Base-by-base conservation (phyloP, 2,888 invertebrate species). In the Conistra vaccinii region DNA sequence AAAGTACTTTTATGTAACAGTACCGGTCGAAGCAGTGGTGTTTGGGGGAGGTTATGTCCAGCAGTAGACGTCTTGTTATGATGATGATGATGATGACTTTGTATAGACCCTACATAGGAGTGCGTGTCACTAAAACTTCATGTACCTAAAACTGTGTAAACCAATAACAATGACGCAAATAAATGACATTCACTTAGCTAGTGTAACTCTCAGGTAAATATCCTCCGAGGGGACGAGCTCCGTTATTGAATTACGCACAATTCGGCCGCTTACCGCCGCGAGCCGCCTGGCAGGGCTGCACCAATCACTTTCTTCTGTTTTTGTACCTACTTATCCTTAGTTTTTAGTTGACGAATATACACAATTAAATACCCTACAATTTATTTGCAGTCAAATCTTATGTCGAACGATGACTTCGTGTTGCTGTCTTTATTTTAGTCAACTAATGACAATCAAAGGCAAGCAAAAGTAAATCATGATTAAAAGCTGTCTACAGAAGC, bases 181-280 rank as follows among this genome's bases (percentile, higher is more conserved):
- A 42, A 68, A 29, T 3, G 5, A 32, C n/a, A 62, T 42, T 0
- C 10, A 29, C 42, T 62, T 42, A n/a, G 17, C n/a, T 45, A 35
- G 20, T 12, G 6, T 55, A n/a, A 26, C 60, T 48, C 32, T 58
- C 26, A 29, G 29, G n/a, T 72, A 63, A 72, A 65, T 74, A 45
- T 53, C 1, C 9, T 48, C 7, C 1, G 12, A 60, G 58, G 51
- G 14, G 6, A 29, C 4, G 55, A 66, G 62, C 39, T 26, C 68
- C 32, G 26, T 29, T 77, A 83, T 76, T 76, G 32, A 74, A 45
- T 80, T 76, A 61, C 57, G 17, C 61, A 71, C 48, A 48, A 55
- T 68, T 65, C 26, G 61, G 60, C 32, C 62, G 57, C 63, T 72
- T 5, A 23, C 57, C 42, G 14, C 45, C 51, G 17, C 55, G 10